Base-by-base conservation (phyloP, 2,888 invertebrate species). In the Dromius quadrimaculatus region DNA sequence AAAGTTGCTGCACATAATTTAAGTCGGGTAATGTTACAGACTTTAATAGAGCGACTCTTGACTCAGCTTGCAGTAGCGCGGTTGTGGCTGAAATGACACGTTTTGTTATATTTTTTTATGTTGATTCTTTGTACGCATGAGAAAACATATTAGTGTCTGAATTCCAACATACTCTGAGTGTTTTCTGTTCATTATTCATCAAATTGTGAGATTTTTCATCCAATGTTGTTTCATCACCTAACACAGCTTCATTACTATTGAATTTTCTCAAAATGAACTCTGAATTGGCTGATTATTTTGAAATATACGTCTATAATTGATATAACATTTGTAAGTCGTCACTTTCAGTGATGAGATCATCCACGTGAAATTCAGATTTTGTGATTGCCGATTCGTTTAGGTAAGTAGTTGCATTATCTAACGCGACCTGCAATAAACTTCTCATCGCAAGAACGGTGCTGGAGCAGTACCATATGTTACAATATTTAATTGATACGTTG, bases 1-100 rank as follows among this genome's bases (percentile, higher is more conserved):
- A 78, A 45, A 1, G 75, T 41, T 2, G 78, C 78, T n/a, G 73
- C 77, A 36, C 76, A 76, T 1, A 79, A 70, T 64, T 79, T 78
- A 9, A 78, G 62, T n/a, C 75, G 3, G 79, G 78, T 19, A 79
- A 45, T 0, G 78, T 72, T 1, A 75, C 45, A 19, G 59, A 70
- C 23, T 75, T 76, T 2, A 72, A 13, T 5, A 76, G 76, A 4
- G 77, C 73, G 1, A 77, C 76, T 38, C 71, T 47, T 6, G 76
- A 74, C 68, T 76, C 76, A 1, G 75, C 77, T 45, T 75, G 77
- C 4, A 77, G 64, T 43, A 71, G 73, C n/a, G 77, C 71, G 0
- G 76, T 73, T 5, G 72, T 72, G 0, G 75, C 74, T 9, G 76
- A 45, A 3, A 77, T 68, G 9, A 57, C 65, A 4, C 76, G 71